Conservation (phyloP, 2,113 vertebrate species). For the Speoplatyrhinus poulsoni region DNA sequence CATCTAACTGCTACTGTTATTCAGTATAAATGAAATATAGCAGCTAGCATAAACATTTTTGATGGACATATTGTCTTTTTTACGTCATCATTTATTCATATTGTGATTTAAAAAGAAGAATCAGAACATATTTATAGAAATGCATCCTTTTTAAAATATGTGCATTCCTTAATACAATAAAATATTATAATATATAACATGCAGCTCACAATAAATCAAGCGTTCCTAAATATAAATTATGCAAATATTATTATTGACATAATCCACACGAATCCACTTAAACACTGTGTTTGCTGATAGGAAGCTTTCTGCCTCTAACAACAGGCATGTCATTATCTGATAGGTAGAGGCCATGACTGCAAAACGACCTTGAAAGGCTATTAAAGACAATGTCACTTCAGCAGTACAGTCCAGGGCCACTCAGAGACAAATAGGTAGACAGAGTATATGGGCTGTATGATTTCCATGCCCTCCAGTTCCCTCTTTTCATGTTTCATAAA, state of each 20-base stretch:
- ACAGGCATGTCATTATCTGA: slow-evolving; percentile 34
- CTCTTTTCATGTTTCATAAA: slow-evolving; percentile 1
- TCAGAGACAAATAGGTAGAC: slow-evolving; percentile 28
- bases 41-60: background rate
- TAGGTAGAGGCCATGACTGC: slow-evolving; percentile 32
- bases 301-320: slow-evolving; percentile 24
- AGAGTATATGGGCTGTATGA: slow-evolving; percentile 25
- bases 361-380: slow-evolving; percentile 39
- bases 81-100: background rate
- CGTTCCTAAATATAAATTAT: slow-evolving; percentile 2
- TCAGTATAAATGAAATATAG: too few species aligned
- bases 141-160: background rate
- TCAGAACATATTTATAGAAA: background rate
- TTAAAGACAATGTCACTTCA: slow-evolving; percentile 37
- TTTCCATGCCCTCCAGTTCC: slow-evolving; percentile 26
- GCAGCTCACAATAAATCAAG: background rate
- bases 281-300: too few species aligned
- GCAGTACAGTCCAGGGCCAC: slow-evolving; percentile 26
- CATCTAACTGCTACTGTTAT: too few species aligned
- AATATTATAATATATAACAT: background rate
- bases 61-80: background rate
- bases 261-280: too few species aligned
- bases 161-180: background rate
- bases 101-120: background rate
- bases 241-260: background rate